Base-by-base conservation (phyloP, 2,113 vertebrate genomes). In the Telmatochromis brichardi region DNA sequence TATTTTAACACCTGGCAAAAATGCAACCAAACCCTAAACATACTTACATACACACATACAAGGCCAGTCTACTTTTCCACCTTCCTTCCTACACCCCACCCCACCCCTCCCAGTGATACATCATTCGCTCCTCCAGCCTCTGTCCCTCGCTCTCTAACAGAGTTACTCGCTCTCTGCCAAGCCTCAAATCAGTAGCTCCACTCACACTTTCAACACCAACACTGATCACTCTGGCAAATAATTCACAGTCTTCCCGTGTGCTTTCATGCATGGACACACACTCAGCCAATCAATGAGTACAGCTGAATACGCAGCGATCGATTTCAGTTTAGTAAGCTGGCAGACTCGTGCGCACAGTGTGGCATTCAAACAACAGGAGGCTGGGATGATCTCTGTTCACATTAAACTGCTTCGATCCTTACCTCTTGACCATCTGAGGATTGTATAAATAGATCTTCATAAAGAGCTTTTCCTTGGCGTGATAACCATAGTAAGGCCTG, bases 371-470 rank as follows among this genome's bases (percentile, higher is more conserved):
- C 76, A 80, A 45, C 73, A 28, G 73, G 87, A 88, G 68, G 40
- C 40, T 73, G 40, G 40, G 40, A 86, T 68, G 76, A 88, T 60
- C 80, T 35, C 83, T 40, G 10, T 35, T 88, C 79, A 42, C 19
- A 68, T 71, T 87, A 53, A 80, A 47, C 12, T 5, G 54, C 31
- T 89, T 90, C 4, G 58, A 86, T 82, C 57, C 95, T 95, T 96
- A 99, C 99, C 98, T 98, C 97, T 98, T 99, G 79, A 99, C 97
- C 98, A 99, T 98, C 94, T 97, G 97, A 94, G 99, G 99, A 96
- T 98, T 99, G 94, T 98, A 99, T 93, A 99, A 97, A 94, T 98
- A 99, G 90, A 99, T 99, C 97, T 99, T 99, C 98, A 99, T 98
- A 82, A 99, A 99, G 83, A 96, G 97, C 95, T 97, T 98, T 96